These are phyloP conservation scores for Erynnis tages DNA, from an alignment of 2,888 invertebrate species.

Conservation along the genomic window DNA sequence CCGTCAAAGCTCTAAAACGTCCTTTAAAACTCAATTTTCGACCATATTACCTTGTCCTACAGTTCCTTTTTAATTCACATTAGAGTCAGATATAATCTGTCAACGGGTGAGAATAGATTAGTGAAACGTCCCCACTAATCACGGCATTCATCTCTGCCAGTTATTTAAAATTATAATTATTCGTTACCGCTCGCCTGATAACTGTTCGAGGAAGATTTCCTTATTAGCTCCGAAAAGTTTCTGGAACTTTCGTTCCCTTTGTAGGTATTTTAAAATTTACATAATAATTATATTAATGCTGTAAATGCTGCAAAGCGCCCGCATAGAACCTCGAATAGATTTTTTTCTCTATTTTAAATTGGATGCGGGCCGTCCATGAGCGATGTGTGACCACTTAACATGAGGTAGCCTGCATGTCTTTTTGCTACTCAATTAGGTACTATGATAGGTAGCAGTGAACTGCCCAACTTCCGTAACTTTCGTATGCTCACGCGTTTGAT, in stretches of 20 bases:
- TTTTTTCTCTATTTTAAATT: too few species aligned
- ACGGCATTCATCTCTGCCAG: conserved; percentile 21
- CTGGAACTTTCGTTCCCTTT: neutral
- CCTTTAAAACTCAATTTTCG: neutral
- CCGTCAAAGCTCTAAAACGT: conserved; percentile 1
- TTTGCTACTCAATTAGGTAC: too few species aligned
- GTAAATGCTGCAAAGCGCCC: too few species aligned
- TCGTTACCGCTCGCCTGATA: neutral
- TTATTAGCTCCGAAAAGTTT: neutral
- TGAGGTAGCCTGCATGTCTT: too few species aligned
- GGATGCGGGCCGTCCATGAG: too few species aligned
- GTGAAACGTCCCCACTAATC: conserved; percentile 25
- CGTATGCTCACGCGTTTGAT: too few species aligned
- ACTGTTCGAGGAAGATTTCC: neutral
- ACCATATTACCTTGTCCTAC: neutral
- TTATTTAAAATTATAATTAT: conserved; percentile 25
- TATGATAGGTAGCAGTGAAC: too few species aligned
- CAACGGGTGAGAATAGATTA: conserved; percentile 22
- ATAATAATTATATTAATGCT: too few species aligned
- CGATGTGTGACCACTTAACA: too few species aligned
- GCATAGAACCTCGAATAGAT: too few species aligned
- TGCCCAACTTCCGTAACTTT: too few species aligned
- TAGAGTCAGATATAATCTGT: conserved; percentile 9
- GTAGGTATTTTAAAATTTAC: too few species aligned
- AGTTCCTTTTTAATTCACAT: neutral